These are phyloP conservation scores for Sebastolobus alascanus DNA, from an alignment of 2,797 vertebrate species.

Conservation along the genomic window DNA sequence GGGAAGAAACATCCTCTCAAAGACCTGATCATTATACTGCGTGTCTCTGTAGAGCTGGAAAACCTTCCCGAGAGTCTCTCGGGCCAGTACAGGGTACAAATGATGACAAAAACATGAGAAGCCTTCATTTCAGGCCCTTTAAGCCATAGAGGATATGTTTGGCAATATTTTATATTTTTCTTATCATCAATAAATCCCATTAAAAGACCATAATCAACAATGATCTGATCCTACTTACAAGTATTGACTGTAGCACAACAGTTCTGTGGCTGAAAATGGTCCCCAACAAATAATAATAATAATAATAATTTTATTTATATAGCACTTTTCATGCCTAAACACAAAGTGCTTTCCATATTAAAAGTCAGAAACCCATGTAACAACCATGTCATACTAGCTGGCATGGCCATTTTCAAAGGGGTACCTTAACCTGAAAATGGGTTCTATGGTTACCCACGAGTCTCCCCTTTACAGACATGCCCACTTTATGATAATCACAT, in stretches of 20 bases:
- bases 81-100: neutral
- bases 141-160: neutral
- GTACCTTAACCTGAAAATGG: fast-evolving
- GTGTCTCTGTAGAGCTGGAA: constrained; percentile 12
- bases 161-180: neutral
- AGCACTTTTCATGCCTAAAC: too few relatives aligned
- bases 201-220: neutral
- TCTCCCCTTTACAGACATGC: too few relatives aligned
- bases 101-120: neutral
- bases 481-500: too few relatives aligned
- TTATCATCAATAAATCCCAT: neutral
- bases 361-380: too few relatives aligned
- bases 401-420: too few relatives aligned
- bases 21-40: neutral
- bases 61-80: constrained; percentile 17
- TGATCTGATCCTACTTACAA: neutral
- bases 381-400: too few relatives aligned
- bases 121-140: neutral
- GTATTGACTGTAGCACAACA: neutral
- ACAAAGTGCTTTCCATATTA: too few relatives aligned
- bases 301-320: too few relatives aligned
- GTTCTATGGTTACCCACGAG: too few relatives aligned
- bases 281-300: neutral
- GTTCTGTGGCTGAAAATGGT: neutral
- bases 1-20: neutral